These are phyloP conservation scores for Momotus momota DNA, from an alignment of 2,797 vertebrate species.

Conservation along the genomic window DNA sequence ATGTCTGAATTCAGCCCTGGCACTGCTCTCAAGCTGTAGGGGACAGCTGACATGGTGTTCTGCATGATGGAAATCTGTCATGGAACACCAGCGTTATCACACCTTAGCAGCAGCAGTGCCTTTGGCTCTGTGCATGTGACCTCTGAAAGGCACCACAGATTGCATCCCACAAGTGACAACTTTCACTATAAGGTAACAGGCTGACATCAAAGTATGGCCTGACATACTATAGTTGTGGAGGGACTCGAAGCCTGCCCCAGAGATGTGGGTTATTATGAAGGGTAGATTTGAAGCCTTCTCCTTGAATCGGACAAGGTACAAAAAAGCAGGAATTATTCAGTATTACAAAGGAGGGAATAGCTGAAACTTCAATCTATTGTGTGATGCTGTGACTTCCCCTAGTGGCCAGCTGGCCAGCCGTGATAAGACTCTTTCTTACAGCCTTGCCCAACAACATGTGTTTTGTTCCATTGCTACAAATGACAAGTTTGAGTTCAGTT, in stretches of 20 bases:
- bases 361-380: not conserved
- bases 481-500: not conserved
- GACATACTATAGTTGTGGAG: fast-evolving
- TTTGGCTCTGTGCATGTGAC: not conserved
- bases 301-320: fast-evolving
- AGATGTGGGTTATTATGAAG: not conserved
- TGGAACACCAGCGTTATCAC: not conserved
- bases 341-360: not conserved
- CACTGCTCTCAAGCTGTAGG: not conserved
- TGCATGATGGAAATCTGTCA: not conserved
- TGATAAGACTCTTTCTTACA: not conserved
- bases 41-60: not conserved
- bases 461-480: not conserved
- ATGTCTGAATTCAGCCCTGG: not conserved
- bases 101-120: not conserved
- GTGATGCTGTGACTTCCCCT: conserved; percentile 6
- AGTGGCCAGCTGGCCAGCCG: not conserved
- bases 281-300: not conserved
- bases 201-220: not conserved
- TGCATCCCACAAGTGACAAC: not conserved
- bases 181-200: not conserved
- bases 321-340: not conserved
- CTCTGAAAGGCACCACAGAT: not conserved
- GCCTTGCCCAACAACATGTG: not conserved
- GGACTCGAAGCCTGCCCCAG: not conserved